Evolutionary conservation across 2,888 invertebrate genomes (phyloP).

Genomic region (Drosophila mimica): DNA sequence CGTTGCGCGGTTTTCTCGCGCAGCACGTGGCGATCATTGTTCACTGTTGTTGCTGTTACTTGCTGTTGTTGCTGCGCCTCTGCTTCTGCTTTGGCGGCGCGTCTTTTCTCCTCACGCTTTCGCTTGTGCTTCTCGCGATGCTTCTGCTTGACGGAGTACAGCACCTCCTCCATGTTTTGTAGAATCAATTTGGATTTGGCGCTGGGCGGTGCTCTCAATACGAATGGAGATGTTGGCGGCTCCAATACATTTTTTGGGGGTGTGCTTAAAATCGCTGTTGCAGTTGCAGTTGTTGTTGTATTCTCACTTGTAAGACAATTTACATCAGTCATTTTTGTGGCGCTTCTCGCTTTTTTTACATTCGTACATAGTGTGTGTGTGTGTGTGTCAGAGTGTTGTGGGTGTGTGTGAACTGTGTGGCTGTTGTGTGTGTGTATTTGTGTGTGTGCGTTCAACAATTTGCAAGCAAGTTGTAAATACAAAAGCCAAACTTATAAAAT

Average conservation of each 20-base stretch:
- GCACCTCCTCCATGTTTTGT: slow-evolving; percentile 84
- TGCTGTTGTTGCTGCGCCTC: slow-evolving; percentile 29
- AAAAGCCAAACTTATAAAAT: slow-evolving; percentile 70
- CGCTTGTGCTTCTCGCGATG: slow-evolving; percentile 83
- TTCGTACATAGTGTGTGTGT: slow-evolving; percentile 52
- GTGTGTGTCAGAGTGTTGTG: slow-evolving; percentile 35
- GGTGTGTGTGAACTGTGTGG: slow-evolving; percentile 30
- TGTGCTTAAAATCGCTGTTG: slow-evolving; percentile 33
- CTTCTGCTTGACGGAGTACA: slow-evolving; percentile 83
- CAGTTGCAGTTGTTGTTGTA: slow-evolving; percentile 43
- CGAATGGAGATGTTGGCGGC: slow-evolving; percentile 72
- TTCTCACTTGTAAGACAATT: slow-evolving; percentile 75
- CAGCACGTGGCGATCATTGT: slow-evolving; percentile 54
- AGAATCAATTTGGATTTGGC: slow-evolving; percentile 82
- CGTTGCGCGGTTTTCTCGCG: slow-evolving; percentile 69
- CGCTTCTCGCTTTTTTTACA: slow-evolving; percentile 35
- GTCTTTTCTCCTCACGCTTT: slow-evolving; percentile 81
- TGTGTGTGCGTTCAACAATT: slow-evolving; percentile 41
- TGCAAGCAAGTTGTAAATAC: slow-evolving; percentile 59
- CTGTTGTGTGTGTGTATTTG: slow-evolving; percentile 40
- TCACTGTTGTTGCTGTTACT: slow-evolving; percentile 30
- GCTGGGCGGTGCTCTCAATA: slow-evolving; percentile 79
- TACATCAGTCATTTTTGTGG: slow-evolving; percentile 76
- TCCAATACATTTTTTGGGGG: slow-evolving; percentile 57
- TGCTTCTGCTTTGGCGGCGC: slow-evolving; percentile 73